A percentile compares a stretch with the other conserved stretches of the same genome.
phyloP scores from a whole-genome alignment of 30 jellyfish, hydroid and myxozoan species.

The Pseudorhiza aurosa region DNA sequence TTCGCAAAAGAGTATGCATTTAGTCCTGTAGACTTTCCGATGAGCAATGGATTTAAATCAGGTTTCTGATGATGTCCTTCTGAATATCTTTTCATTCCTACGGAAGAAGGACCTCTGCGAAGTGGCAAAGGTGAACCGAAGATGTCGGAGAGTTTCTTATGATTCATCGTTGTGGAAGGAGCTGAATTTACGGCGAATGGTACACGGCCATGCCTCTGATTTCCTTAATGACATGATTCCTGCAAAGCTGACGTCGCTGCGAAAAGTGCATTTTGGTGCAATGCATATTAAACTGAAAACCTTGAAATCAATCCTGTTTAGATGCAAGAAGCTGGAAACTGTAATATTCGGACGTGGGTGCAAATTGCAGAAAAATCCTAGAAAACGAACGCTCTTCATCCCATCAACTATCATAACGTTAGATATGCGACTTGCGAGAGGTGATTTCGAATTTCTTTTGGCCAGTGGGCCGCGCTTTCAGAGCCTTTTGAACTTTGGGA shows the following conservation, averaged over 20 bases:
- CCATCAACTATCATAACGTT: constrained; percentile 69
- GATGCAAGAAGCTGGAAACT: constrained; percentile 68
- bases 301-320: constrained; percentile 38
- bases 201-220: constrained; percentile 27
- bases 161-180: constrained; percentile 81
- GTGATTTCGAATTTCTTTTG: constrained; percentile 83
- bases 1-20: not conserved
- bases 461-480: constrained; percentile 59
- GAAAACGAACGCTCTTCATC: constrained; percentile 39
- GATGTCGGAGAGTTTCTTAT: constrained; percentile 75
- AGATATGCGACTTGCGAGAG: constrained; percentile 86
- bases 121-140: constrained; percentile 60
- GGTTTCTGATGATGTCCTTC: constrained; percentile 80
- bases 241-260: constrained; percentile 47
- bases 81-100: constrained; percentile 65
- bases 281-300: constrained; percentile 53
- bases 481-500: constrained; percentile 63
- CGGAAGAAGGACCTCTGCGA: constrained; percentile 54
- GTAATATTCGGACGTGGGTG: constrained; percentile 83
- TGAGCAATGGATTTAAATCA: constrained; percentile 16
- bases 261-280: constrained; percentile 75
- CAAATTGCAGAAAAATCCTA: constrained; percentile 40
- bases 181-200: constrained; percentile 52
- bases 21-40: not conserved
- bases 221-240: constrained; percentile 44